Percentiles rank a stretch among this genome's conserved stretches.
These are phyloP conservation scores for Rhynchomys soricoides DNA, from an alignment of 2,113 vertebrate genomes.

Conservation along the genomic window DNA sequence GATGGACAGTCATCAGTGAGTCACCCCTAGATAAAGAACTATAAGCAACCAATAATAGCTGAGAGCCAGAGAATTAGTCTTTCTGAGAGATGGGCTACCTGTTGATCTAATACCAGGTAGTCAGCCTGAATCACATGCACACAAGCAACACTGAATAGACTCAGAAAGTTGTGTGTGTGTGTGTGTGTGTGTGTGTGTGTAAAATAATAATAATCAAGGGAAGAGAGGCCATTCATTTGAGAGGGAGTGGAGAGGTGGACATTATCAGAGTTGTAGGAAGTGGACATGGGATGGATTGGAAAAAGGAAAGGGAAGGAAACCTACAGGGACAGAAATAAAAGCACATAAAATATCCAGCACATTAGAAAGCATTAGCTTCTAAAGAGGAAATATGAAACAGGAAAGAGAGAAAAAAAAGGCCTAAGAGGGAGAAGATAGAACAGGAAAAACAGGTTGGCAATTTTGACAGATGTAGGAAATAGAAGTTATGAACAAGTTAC, in stretches of 20 bases:
- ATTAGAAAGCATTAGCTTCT: background rate
- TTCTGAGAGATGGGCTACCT: background rate
- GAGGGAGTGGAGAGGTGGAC: background rate
- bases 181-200: background rate
- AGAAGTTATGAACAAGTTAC: no score
- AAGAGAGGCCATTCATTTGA: background rate
- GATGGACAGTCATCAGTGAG: background rate
- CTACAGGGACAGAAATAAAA: constrained; percentile 10
- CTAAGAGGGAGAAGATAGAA: background rate
- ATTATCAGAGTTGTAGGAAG: background rate
- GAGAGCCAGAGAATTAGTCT: background rate
- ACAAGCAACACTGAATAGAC: background rate
- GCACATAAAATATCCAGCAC: background rate
- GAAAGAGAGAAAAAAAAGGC: background rate
- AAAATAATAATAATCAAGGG: background rate
- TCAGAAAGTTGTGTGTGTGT: background rate
- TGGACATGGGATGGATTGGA: background rate
- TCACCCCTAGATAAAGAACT: background rate
- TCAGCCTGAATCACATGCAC: background rate
- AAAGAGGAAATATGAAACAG: constrained; percentile 38
- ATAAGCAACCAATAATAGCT: background rate
- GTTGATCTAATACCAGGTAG: background rate
- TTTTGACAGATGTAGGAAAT: no score
- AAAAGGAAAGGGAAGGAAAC: background rate
- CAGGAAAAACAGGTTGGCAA: no score